Evolutionary conservation across 37 sponge, comb jelly and placozoan species (phyloP), one percentile per base, ranked within the genome.

Genomic region (Tethya wilhelma): DNA sequence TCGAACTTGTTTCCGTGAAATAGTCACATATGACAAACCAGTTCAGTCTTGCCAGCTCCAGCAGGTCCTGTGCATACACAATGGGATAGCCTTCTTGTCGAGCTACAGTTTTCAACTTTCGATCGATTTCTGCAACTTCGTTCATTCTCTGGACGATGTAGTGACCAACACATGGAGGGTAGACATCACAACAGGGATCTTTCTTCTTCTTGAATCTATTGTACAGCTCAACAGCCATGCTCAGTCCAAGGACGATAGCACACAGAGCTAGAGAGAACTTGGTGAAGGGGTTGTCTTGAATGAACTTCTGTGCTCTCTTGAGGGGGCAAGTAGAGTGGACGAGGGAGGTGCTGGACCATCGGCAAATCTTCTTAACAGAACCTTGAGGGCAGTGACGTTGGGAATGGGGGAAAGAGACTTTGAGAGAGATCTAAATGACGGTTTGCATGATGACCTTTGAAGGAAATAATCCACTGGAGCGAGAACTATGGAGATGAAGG

Each of bases 21-120:
- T 78, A 38, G 26, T 72, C 38, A 30, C 56, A 77, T 60, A 59
- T 90, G 92, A 31, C 44, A 37, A 4, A 72, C 74, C 44, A 94
- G 38, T 56, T 87, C 82, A 9, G 92, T 94, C 66, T 94, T 94
- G 2, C 95, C 95, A 77, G 73, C 58, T 9, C 90, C 91, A 14
- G 69, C 20, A 1, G 85, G 79, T 0, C 95, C 95, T 56, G 79
- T 74, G 1, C 22, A 22, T 77, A 65, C 23, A 89, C 67, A n/a
- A 76, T 31, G 44, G 67, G 37, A 12, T n/a, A 23, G 36, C 69
- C 69, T 23, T 6, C 32, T 65, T n/a, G 23, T 26, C 26, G 14
- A 49, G 9, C 53, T 59, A 67, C 25, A 2, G 73, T 19, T 53
- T 43, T 38, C 20, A 80, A 28, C 33, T 25, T 43, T 30, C 55